Conservation (phyloP, 2,113 vertebrate genomes). For the Emydocephalus ijimae region DNA sequence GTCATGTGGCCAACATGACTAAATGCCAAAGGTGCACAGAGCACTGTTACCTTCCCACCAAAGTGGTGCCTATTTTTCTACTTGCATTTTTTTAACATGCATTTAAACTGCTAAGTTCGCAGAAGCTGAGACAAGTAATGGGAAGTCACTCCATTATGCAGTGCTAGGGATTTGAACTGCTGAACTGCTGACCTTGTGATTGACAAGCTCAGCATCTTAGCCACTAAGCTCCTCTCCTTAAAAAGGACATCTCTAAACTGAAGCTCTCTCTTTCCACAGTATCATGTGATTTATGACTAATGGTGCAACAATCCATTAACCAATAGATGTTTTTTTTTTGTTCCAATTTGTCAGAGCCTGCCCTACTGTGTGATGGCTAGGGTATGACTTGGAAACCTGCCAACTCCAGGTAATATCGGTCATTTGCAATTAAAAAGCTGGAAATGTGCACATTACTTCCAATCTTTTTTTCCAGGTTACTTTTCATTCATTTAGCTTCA, state of each 20-base stretch:
- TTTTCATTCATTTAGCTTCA: background rate
- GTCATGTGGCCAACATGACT: no score
- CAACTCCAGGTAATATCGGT: background rate
- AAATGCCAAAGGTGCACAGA: no score
- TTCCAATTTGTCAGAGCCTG: background rate
- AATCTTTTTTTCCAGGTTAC: conserved; percentile 9
- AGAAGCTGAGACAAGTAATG: no score
- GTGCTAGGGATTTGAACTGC: no score
- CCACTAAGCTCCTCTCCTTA: background rate
- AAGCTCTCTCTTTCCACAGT: background rate
- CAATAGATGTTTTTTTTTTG: background rate
- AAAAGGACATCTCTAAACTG: background rate
- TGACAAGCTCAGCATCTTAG: no score
- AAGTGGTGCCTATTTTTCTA: no score
- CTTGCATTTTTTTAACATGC: no score
- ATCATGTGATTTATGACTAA: background rate
- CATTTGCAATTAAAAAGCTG: background rate
- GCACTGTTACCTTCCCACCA: no score
- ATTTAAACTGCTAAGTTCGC: no score
- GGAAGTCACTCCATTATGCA: no score
- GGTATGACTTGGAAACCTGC: background rate
- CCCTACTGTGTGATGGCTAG: no score
- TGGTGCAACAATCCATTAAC: background rate
- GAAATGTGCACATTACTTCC: background rate
- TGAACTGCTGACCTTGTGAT: no score